These are phyloP conservation scores for Schizaphis graminum DNA, from an alignment of 2,888 invertebrate genomes.

Conservation along the genomic window DNA sequence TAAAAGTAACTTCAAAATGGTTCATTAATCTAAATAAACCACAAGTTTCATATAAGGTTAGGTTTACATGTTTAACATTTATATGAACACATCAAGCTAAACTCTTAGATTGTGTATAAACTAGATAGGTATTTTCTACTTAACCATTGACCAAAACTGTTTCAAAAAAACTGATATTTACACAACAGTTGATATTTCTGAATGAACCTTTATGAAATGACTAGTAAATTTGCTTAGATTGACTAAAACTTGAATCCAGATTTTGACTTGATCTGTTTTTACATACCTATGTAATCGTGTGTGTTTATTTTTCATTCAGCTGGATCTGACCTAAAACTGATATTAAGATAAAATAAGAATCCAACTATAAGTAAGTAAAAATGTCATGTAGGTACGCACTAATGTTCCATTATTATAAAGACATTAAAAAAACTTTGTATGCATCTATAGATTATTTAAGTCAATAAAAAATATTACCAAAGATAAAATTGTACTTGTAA, in stretches of 20 bases:
- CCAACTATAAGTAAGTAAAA: too few species aligned
- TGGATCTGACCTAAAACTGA: slow-evolving; percentile 5
- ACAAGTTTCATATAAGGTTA: not conserved
- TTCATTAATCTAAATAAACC: slow-evolving; percentile 34
- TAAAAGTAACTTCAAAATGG: slow-evolving; percentile 39
- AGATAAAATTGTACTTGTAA: too few species aligned
- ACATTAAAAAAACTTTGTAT: too few species aligned
- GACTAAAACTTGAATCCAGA: slow-evolving; percentile 25
- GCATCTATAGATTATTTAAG: not conserved
- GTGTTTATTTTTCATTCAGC: slow-evolving; percentile 8
- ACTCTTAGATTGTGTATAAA: slow-evolving; percentile 40
- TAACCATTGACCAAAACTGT: slow-evolving; percentile 39
- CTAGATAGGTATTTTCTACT: slow-evolving; percentile 37
- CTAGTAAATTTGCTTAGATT: not conserved
- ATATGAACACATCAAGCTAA: slow-evolving; percentile 30
- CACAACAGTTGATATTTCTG: not conserved
- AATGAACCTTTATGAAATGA: slow-evolving; percentile 5
- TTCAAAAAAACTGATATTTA: slow-evolving; percentile 24
- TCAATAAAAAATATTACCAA: not conserved
- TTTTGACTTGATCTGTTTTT: slow-evolving; percentile 1
- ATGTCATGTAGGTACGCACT: too few species aligned
- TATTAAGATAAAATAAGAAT: too few species aligned
- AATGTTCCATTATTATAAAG: too few species aligned
- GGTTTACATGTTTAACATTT: too few species aligned
- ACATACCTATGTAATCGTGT: slow-evolving; percentile 10